Conservation (phyloP, 2,113 vertebrate species). For the Danionella cerebrum region DNA sequence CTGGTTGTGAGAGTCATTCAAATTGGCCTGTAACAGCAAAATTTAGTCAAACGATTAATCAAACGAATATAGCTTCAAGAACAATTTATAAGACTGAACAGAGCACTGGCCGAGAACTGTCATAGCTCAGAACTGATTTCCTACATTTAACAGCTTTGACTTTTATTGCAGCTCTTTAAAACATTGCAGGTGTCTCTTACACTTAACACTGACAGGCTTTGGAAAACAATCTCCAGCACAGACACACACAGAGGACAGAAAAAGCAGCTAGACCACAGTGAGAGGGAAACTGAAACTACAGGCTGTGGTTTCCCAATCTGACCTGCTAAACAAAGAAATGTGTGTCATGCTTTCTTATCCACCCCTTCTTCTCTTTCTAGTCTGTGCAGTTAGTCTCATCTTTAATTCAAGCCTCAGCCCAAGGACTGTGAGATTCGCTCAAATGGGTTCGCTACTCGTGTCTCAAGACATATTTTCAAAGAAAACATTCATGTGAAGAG, state of each 20-base stretch:
- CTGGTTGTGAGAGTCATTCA: slow-evolving; percentile 96
- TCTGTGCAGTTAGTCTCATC: slow-evolving; percentile 28
- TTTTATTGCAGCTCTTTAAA: neutral
- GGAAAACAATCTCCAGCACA: neutral
- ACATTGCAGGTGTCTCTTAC: neutral
- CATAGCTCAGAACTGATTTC: neutral
- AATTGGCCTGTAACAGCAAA: slow-evolving; percentile 72
- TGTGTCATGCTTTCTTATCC: slow-evolving; percentile 9
- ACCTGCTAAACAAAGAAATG: slow-evolving; percentile 20
- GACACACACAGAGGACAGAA: neutral
- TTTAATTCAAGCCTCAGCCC: slow-evolving; percentile 50
- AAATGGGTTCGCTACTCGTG: slow-evolving; percentile 6
- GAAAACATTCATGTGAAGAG: neutral
- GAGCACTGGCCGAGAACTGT: neutral
- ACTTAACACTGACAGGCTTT: neutral
- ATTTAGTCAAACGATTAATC: neutral
- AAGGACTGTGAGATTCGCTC: slow-evolving; percentile 12
- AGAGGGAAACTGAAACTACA: neutral
- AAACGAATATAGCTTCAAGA: neutral
- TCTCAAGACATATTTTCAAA: neutral
- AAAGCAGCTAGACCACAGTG: neutral
- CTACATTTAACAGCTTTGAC: neutral
- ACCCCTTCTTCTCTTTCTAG: neutral
- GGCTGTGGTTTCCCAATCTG: neutral
- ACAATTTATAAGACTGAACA: neutral